Base-by-base conservation (phyloP, 2,888 invertebrate species). In the Phortica magna region DNA sequence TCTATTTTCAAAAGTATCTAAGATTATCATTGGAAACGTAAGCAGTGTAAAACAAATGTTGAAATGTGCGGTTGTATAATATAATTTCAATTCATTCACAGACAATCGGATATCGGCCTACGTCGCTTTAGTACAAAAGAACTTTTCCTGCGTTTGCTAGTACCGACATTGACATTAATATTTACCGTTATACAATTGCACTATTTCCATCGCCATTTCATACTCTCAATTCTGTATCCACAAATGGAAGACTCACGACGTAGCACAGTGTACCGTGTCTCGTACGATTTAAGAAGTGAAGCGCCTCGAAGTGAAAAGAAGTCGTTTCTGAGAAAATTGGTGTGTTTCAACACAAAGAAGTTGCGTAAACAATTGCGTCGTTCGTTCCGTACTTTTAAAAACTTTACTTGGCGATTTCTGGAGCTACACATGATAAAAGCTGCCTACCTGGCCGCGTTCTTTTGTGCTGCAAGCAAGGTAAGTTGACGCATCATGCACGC, bases 171-270 rank as follows among this genome's bases (percentile, higher is more conserved):
- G 86, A 98, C 99, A 91, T 96, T 99, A 5, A 97, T 99, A 76
- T 96, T 99, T 80, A 98, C 98, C 5, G 99, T 99, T 79, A 95
- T 99, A 84, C 99, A 99, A 92, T 96, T 97, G 48, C 99, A 99
- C 92, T 99, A 99, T 92, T 99, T 99, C 93, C 99, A 99, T 90
- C 95, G 95, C 84, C 97, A 97, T 83, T 99, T 99, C 92, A 95
- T 99, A 91, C 94, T 94, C n/a, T 84, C 90, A 2, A 81, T 90
- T n/a, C 81, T 84, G 64, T 79, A 84, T n/a, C 88, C 84, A 12
- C 78, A n/a, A 10, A 77, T 78, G 7, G 17, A 55, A 7, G 5
- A 14, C 12, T 43, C 59, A 39, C 59, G 48, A 19, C 76, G n/a
- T 12, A 65, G 53, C 53, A 61, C 61, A 22, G 31, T 31, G 5